Evolutionary conservation across 2,113 vertebrate genomes (phyloP), one percentile per base, ranked within the genome.

Genomic region (Osmerus eperlanus): DNA sequence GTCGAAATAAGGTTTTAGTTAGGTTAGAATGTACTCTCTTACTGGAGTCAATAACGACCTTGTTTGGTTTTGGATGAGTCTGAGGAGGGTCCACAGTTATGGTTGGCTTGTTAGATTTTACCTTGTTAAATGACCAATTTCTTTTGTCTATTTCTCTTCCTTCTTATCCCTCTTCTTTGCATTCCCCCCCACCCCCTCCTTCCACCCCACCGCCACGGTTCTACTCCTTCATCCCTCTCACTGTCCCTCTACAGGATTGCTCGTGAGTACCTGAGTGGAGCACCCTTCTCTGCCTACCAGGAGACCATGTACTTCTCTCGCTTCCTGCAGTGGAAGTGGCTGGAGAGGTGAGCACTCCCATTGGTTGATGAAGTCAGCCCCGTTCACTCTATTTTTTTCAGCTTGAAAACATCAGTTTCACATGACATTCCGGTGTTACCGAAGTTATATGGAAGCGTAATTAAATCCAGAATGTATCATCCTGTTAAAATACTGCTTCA

Each of bases 241-340:
- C 56, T 66, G 69, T 52, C 63, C 85, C 65, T 80, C 91, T 74
- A 47, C 87, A 97, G 95, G 89, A 86, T 92, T 89, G 91, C 96
- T 78, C 93, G 93, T 76, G 92, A 93, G 84, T 95, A 95, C 86
- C 89, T 97, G 87, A 94, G 94, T 83, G 94, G 91, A 86, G 86
- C 84, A 78, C 95, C 96, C 73, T 98, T 97, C 89, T 90, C 93
- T 81, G 90, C 91, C 78, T 98, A 94, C 87, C 95, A 96, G 71
- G 93, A 94, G 63, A 95, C 94, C 72, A 83, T 93, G 77, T 95
- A 94, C 87, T 98, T 96, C 90, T 95, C 93, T 76, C 95, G 92
- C 2, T 98, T 96, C 89, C 90, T 98, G 77, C 96, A 96, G 83
- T 98, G 96, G 96, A 98, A 97, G 87, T 96, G 95, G 95, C 89